Conservation (phyloP, 1,140 invertebrate genomes). For the Cryptotermes secundus region DNA sequence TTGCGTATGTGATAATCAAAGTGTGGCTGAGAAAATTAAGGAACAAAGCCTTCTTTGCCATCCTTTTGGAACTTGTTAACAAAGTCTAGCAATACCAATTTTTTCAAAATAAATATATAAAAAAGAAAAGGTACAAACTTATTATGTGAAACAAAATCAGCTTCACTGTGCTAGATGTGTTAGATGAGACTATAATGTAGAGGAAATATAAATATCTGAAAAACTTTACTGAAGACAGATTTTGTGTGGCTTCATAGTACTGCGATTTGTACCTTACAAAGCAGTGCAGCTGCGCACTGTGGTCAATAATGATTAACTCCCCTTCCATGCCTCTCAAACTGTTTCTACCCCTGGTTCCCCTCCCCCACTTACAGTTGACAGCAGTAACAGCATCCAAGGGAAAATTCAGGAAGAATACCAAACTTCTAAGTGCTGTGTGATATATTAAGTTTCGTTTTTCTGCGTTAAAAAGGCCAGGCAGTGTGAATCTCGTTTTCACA, state of each 20-base stretch:
- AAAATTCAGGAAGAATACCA: neutral
- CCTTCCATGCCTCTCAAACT: constrained; percentile 8
- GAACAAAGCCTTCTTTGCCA: too few species aligned
- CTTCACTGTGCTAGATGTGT: too few species aligned
- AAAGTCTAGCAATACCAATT: too few species aligned
- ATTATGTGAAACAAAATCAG: too few species aligned
- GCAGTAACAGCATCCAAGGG: neutral
- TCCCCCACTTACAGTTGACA: neutral
- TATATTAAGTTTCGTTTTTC: constrained; percentile 7
- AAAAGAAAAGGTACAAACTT: too few species aligned
- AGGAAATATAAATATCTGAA: neutral
- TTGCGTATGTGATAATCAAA: too few species aligned
- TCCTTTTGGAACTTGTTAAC: too few species aligned
- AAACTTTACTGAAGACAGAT: neutral
- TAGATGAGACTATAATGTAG: too few species aligned
- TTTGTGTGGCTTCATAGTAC: constrained; percentile 10
- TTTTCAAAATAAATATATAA: too few species aligned
- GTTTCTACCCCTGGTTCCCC: constrained; percentile 7
- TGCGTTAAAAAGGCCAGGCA: neutral
- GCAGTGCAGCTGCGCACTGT: constrained; percentile 25
- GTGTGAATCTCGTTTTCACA: neutral
- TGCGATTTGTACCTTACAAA: neutral
- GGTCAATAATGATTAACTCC: constrained; percentile 22
- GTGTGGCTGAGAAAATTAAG: too few species aligned
- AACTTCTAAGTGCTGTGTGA: neutral